Base-by-base conservation (phyloP, 2,797 vertebrate genomes). In the Heteromormyrus szaboi region DNA sequence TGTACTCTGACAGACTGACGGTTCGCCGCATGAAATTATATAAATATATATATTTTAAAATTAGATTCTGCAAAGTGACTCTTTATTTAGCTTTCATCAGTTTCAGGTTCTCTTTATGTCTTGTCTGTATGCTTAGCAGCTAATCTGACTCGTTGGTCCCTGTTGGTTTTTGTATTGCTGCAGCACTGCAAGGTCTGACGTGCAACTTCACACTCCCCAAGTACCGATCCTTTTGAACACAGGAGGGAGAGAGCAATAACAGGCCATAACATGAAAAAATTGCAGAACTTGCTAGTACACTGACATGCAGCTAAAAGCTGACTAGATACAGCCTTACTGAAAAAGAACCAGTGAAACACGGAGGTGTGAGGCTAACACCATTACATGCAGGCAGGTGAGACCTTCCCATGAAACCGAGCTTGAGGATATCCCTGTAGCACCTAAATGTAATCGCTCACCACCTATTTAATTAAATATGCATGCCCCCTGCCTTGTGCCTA, bases 401-500 rank as follows among this genome's bases (percentile, higher is more conserved):
- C 29, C 29, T 33, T 8, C 19, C 76, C 76, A 81, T 29, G 37
- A 79, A 41, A 19, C 5, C 44, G 72, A 9, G 76, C 19, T n/a
- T 9, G 6, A 81, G 41, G 41, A 46, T 44, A 81, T 44, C 37
- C 76, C 76, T 46, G 37, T 81, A 44, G 76, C 19, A n/a, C 17
- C 76, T 81, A 19, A 81, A 81, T 44, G 37, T 46, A 46, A 81
- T 81, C 76, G 46, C 76, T 81, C 76, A n/a, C 41, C 76, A 81
- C 19, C 76, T 46, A 81, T 37, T 81, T 81, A 81, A 81, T 81
- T 81, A 81, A 81, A 81, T 46, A 81, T 81, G 76, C 14, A 46
- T 46, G 37, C 76, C 76, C 19, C 76, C 33, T 46, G 37, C 72
- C 37, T 79, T 79, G 17, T n/a, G 72, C 72, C 37, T 44, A 44